Evolutionary conservation across 2,888 invertebrate species (phyloP), one percentile per base, ranked within the genome.

Genomic region (Mellilla xanthometata): DNA sequence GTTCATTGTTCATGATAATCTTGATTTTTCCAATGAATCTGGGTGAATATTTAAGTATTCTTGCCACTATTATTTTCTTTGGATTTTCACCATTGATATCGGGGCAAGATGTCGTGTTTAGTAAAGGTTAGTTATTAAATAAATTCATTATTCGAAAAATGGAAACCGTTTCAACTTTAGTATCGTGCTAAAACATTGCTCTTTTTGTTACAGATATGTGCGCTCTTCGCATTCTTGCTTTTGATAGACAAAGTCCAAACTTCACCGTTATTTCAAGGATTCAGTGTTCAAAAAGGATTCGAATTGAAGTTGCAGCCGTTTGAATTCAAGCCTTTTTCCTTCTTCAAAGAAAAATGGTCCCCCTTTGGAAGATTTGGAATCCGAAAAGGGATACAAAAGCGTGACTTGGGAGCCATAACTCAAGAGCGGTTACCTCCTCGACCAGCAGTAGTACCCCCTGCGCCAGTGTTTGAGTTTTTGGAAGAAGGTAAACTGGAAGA

Each of bases 271-370:
- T 64, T 73, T 13, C 63, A 70, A 52, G 68, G 47, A 26, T 36
- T 54, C 12, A 54, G 46, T 26, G 24, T 49, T 3, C 42, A 44
- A 6, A 52, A 50, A 46, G 39, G 31, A 5, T 23, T 46, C 6
- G 48, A 50, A 12, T 28, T 52, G 8, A 32, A 48, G 4, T 33
- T 48, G 5, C 24, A 50, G 30, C 74, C 72, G 0, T 41, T 70
- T 8, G 58, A 61, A n/a, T 59, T 70, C 0, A 69, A 68, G 30
- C 73, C 75, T 0, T 43, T 81, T 22, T 54, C 70, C 0, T 69
- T 78, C 23, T 58, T 77, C 6, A 74, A 65, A 10, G 74, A 80
- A 30, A 75, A 72, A 54, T 71, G 74, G 69, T 62, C 72, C 0
- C 76, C 81, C 0, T 72, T 83, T 22, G 78, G 76, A 29, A 58